Conservation (phyloP, 2,113 vertebrate species). For the Epinephelus fuscoguttatus region DNA sequence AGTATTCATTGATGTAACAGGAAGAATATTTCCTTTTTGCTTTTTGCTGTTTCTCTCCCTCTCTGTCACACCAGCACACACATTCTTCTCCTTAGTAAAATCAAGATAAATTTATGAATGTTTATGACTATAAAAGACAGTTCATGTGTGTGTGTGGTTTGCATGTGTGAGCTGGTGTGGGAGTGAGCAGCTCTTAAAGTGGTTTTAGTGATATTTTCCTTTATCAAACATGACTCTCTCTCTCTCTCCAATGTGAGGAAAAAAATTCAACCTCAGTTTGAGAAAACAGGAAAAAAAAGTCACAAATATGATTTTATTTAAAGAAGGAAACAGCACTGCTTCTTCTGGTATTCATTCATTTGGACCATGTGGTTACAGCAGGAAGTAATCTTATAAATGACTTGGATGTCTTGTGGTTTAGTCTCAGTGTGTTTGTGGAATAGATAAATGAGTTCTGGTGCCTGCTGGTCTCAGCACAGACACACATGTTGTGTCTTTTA, state of each 20-base stretch:
- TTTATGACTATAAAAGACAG: neutral
- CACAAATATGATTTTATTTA: neutral
- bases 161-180: neutral
- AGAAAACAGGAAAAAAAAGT: neutral
- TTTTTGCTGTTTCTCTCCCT: neutral
- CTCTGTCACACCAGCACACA: neutral
- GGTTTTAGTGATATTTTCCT: constrained; percentile 16
- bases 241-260: no score
- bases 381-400: neutral
- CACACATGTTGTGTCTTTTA: neutral
- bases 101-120: neutral
- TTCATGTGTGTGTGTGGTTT: neutral
- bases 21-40: neutral
- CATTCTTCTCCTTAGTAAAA: neutral
- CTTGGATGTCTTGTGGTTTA: neutral
- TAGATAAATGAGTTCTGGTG: neutral
- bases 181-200: neutral
- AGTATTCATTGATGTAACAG: neutral
- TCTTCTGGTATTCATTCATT: neutral
- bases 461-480: neutral
- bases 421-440: neutral
- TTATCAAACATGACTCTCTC: neutral
- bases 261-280: neutral
- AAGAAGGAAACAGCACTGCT: neutral
- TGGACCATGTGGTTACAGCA: neutral